Conservation (phyloP, 2,113 vertebrate genomes). For the Lates calcarifer region DNA sequence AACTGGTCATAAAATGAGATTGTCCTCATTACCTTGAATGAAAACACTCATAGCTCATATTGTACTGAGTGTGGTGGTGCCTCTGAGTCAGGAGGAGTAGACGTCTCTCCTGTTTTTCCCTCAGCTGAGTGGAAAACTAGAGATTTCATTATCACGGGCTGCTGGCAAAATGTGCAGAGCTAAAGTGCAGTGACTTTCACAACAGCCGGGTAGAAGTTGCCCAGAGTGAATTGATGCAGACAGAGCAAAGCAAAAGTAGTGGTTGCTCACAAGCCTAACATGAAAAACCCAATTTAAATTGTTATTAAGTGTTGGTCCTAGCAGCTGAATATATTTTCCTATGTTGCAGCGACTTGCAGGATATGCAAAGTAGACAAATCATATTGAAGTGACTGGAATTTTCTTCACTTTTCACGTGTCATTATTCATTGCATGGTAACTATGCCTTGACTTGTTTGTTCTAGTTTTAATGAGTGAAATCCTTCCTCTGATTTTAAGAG, state of each 20-base stretch:
- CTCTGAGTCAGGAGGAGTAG: slow-evolving; percentile 12
- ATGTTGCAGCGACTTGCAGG: background rate
- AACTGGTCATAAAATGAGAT: slow-evolving; percentile 3
- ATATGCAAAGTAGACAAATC: background rate
- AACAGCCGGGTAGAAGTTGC: slow-evolving; percentile 4
- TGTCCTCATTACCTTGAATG: slow-evolving; percentile 15
- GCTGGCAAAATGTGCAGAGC: slow-evolving; percentile 41
- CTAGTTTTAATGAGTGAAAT: slow-evolving; percentile 1
- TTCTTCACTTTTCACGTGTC: background rate
- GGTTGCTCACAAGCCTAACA: background rate
- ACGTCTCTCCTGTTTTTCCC: slow-evolving; percentile 34
- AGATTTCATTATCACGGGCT: slow-evolving; percentile 55
- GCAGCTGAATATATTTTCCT: background rate
- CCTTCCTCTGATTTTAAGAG: no score
- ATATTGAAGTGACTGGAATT: background rate
- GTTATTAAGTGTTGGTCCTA: background rate
- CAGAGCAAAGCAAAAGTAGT: background rate
- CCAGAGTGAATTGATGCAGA: slow-evolving; percentile 19
- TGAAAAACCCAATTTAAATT: background rate
- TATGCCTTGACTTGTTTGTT: background rate
- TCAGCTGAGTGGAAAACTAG: slow-evolving; percentile 47
- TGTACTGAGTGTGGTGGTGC: background rate
- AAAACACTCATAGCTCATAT: slow-evolving; percentile 31
- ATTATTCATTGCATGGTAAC: no score
- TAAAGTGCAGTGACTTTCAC: slow-evolving; percentile 33